Evolutionary conservation across 2,888 invertebrate genomes (phyloP), one percentile per base, ranked within the genome.

Genomic region (Petrolisthes cinctipes): DNA sequence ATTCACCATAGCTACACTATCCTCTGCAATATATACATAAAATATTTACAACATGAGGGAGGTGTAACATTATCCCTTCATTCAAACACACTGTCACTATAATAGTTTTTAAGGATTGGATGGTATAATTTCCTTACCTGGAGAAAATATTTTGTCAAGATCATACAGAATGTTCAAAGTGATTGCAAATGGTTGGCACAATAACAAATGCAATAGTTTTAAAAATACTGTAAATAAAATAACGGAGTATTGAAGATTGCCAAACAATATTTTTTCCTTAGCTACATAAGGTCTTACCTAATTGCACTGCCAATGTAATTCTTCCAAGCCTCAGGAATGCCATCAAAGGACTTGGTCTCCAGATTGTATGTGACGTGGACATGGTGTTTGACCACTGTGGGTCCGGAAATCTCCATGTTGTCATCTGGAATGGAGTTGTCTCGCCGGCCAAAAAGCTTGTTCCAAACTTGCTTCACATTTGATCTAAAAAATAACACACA

Each of bases 241-340:
- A 68, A 17, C 14, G 37, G 14, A 20, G n/a, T 17, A 9, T 20
- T 17, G 37, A 75, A 75, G 20, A 75, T 20, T 17, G 20, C 75
- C 1, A 75, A 75, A 75, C 20, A 20, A 75, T 17, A 20, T 37
- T 11, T 17, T 9, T 0, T 5, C 37, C 20, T 6, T 9, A 23
- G 4, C n/a, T 51, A 68, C 5, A 14, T 4, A 53, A 79, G n/a
- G 68, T 68, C 87, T 14, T 68, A 89, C 89, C 83, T 89, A 51
- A 89, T 89, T 14, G 80, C 71, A 66, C 9, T 80, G 14, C 75
- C 86, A 81, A 89, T 86, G 20, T 80, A 81, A 7, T 81, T 80
- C 56, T 83, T 86, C 89, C 89, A 89, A 53, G 89, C 76, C 23
- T 86, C 83, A n/a, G 89, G 89, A 54, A 89, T 80, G 20, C 89